A percentile compares a stretch with the other conserved stretches of the same genome.
Evolutionary conservation across 2,113 vertebrate genomes (phyloP).

Genomic region (Calidris pugnax): DNA sequence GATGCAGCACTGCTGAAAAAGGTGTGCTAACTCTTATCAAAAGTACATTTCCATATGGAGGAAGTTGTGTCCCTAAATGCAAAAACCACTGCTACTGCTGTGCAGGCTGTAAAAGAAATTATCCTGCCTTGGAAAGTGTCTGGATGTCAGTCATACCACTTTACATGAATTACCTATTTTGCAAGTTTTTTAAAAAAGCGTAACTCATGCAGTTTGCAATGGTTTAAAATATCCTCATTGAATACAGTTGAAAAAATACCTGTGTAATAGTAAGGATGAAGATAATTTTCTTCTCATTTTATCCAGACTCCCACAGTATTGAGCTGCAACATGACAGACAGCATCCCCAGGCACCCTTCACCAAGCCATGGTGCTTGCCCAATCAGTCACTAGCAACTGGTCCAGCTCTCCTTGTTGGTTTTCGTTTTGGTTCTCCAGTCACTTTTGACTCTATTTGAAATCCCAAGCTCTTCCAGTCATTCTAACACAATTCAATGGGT

Average conservation of each 20-base stretch:
- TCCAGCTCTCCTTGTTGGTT: not conserved
- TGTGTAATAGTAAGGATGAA: not conserved
- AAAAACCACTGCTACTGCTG: not conserved
- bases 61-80: constrained; percentile 25
- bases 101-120: not conserved
- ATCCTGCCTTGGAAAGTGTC: not conserved
- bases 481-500: not conserved
- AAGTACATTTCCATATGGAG: constrained; percentile 33
- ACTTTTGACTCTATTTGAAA: not conserved
- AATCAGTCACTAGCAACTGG: not conserved
- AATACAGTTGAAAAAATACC: not conserved
- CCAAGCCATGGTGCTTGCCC: not conserved
- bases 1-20: constrained; percentile 20
- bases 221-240: not conserved
- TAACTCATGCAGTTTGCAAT: not conserved
- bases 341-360: not conserved
- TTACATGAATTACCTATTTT: not conserved
- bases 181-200: not conserved
- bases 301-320: not conserved
- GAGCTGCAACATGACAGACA: not conserved
- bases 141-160: not conserved
- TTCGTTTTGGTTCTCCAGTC: not conserved
- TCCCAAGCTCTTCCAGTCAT: not conserved
- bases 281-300: not conserved
- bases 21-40: constrained; percentile 20